Evolutionary conservation across 2,113 vertebrate genomes (phyloP).

Genomic region (Podilymbus podiceps): DNA sequence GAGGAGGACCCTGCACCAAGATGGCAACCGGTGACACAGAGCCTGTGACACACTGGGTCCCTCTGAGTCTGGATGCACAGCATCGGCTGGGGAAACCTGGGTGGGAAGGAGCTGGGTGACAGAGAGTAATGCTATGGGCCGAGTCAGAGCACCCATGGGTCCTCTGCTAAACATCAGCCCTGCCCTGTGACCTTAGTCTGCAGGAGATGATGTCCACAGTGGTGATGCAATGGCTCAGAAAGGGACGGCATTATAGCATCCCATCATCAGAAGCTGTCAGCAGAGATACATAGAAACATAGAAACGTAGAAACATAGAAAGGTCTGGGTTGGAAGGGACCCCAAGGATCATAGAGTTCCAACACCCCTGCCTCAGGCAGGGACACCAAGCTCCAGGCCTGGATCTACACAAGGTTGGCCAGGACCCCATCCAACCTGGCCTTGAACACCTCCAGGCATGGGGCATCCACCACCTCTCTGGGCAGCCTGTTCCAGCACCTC

Average conservation of each 20-base stretch:
- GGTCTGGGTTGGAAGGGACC: too few species aligned
- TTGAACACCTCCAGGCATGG: too few species aligned
- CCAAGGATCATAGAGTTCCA: too few species aligned
- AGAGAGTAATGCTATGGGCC: rapidly evolving
- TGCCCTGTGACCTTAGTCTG: neutral
- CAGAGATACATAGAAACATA: too few species aligned
- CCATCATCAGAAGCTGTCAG: rapidly evolving
- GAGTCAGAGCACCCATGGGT: neutral
- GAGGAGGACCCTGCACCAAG: neutral
- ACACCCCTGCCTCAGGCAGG: too few species aligned
- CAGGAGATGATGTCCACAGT: neutral
- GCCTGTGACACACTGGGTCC: rapidly evolving
- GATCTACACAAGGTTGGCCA: too few species aligned
- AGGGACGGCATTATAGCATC: neutral
- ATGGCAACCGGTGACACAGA: rapidly evolving
- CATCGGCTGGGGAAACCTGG: neutral
- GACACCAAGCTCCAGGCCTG: too few species aligned
- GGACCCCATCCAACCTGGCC: too few species aligned
- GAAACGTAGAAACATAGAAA: too few species aligned
- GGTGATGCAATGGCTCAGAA: neutral
- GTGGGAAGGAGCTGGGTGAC: neutral
- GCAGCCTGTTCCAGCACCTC: too few species aligned
- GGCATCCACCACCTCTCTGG: too few species aligned
- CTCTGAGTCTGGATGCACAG: neutral
- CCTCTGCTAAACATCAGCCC: neutral